phyloP scores from a whole-genome alignment of 2,113 vertebrate species.

The Rhinoptilus africanus region DNA sequence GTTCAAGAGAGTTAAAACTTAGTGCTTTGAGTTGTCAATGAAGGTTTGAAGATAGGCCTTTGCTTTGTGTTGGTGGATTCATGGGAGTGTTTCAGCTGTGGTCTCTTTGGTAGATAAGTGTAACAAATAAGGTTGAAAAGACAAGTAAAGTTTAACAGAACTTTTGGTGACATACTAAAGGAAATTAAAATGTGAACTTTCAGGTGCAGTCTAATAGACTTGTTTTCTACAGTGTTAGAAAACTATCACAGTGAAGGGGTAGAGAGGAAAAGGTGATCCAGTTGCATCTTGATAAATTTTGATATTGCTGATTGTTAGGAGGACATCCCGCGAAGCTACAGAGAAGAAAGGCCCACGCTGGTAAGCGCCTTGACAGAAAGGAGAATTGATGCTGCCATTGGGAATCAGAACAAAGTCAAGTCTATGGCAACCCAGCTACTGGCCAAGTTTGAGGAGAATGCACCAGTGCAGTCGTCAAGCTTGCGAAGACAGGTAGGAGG shows the following conservation, averaged over 20 bases:
- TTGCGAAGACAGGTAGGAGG: conserved; percentile 87
- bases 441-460: conserved; percentile 96
- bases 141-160: not conserved
- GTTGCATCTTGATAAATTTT: not conserved
- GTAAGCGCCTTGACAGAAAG: conserved; percentile 78
- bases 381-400: conserved; percentile 76
- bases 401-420: conserved; percentile 96
- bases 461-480: conserved; percentile 78
- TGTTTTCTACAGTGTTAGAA: not conserved
- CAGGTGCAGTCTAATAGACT: not conserved
- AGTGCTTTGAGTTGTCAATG: not conserved
- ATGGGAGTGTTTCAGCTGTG: not conserved
- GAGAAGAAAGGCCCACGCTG: conserved; percentile 78
- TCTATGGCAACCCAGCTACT: conserved; percentile 96
- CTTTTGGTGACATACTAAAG: not conserved
- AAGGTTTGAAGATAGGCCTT: not conserved
- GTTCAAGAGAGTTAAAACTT: not conserved
- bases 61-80: not conserved
- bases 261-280: not conserved
- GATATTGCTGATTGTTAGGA: conserved; percentile 72
- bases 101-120: not conserved
- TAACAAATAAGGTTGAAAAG: not conserved
- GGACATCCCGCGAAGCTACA: conserved; percentile 72
- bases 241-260: not conserved
- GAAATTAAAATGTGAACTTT: not conserved